Conservation (phyloP, 2,888 invertebrate species). For the Magallana nippona region DNA sequence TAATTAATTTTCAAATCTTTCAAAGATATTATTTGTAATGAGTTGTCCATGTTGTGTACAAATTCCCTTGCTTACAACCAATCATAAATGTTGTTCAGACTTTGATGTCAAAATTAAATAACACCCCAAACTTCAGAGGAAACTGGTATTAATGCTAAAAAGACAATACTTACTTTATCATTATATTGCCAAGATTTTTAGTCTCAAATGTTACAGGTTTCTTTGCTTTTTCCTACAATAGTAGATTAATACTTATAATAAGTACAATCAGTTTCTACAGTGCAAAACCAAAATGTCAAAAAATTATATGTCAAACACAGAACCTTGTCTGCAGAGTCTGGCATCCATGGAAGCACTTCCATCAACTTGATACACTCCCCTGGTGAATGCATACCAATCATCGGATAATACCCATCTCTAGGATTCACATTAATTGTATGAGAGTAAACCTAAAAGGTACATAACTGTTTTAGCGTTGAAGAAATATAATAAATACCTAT, state of each 20-base stretch:
- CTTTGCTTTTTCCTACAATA: slow-evolving; percentile 42
- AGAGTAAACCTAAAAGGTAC: slow-evolving; percentile 51
- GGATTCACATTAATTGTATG: slow-evolving; percentile 59
- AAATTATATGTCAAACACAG: too few relatives aligned
- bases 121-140: background rate
- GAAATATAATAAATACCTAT: background rate
- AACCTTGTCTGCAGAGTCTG: slow-evolving; percentile 50
- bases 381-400: slow-evolving; percentile 67
- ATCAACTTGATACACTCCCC: slow-evolving; percentile 68
- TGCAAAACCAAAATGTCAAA: too few relatives aligned
- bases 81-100: too few relatives aligned
- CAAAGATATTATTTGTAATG: too few relatives aligned
- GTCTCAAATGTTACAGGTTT: slow-evolving; percentile 67
- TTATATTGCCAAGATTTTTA: slow-evolving; percentile 71
- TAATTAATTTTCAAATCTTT: background rate
- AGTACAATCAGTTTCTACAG: too few relatives aligned
- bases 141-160: too few relatives aligned
- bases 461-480: background rate
- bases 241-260: background rate
- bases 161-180: slow-evolving; percentile 64
- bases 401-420: slow-evolving; percentile 65
- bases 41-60: too few relatives aligned
- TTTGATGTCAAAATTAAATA: background rate
- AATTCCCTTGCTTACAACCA: too few relatives aligned
- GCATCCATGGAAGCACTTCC: slow-evolving; percentile 69